These are phyloP conservation scores for Spicauda simplicius DNA, from an alignment of 2,888 invertebrate genomes.

Conservation along the genomic window DNA sequence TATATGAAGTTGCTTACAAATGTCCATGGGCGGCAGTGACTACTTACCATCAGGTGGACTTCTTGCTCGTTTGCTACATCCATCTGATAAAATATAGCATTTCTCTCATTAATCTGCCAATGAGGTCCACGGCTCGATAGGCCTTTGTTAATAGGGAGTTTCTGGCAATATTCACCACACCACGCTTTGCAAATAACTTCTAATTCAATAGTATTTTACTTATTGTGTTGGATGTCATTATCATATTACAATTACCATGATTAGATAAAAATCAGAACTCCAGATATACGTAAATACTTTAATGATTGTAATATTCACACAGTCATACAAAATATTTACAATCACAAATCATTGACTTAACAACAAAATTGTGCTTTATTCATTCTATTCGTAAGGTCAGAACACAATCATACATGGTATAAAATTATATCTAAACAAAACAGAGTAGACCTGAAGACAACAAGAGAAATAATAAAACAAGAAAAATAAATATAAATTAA, in stretches of 20 bases:
- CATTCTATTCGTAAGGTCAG: conserved; percentile 53
- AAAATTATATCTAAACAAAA: conserved; percentile 47
- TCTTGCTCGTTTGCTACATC: too few relatives aligned
- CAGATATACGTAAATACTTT: conserved; percentile 79
- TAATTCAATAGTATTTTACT: too few relatives aligned
- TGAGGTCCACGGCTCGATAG: too few relatives aligned
- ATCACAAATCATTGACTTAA: conserved; percentile 73
- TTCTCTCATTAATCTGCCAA: too few relatives aligned
- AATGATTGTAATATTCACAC: conserved; percentile 82
- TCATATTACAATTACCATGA: background rate
- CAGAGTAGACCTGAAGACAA: conserved; percentile 59
- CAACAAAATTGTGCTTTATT: conserved; percentile 79
- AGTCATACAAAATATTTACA: conserved; percentile 79
- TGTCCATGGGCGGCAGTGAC: too few relatives aligned
- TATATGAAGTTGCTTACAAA: too few relatives aligned
- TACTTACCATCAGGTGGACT: too few relatives aligned
- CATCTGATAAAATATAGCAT: too few relatives aligned
- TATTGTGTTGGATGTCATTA: too few relatives aligned
- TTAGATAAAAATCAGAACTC: conserved; percentile 37
- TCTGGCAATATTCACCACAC: too few relatives aligned
- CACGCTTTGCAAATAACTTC: too few relatives aligned
- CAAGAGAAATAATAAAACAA: conserved; percentile 45
- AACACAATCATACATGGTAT: conserved; percentile 52
- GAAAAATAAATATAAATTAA: conserved; percentile 52
- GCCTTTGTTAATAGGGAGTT: too few relatives aligned